Evolutionary conservation across 2,113 vertebrate species (phyloP).

Genomic region (Eira barbara): DNA sequence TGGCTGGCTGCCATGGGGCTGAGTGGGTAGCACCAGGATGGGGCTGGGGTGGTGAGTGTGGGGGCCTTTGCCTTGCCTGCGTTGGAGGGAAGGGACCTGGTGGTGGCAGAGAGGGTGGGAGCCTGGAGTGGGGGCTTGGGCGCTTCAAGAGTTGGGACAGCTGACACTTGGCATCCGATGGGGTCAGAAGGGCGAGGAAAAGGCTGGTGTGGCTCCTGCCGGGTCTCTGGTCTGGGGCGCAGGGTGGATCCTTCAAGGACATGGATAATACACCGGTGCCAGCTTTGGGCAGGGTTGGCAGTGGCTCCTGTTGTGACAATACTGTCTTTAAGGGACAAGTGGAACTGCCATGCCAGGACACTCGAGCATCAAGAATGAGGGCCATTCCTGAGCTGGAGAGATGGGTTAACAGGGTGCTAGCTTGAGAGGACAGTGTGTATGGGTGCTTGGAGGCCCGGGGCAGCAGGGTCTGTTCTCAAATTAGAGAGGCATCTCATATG

Average conservation of each 20-base stretch:
- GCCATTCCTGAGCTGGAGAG: background rate
- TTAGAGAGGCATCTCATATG: background rate
- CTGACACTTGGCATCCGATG: background rate
- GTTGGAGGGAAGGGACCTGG: background rate
- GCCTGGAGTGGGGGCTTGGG: background rate
- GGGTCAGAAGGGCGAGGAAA: background rate
- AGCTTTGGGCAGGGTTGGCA: background rate
- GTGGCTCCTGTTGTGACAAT: background rate
- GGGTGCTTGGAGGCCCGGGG: background rate
- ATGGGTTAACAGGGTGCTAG: background rate
- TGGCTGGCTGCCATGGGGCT: background rate
- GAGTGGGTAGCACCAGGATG: background rate
- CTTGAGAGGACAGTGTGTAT: accelerated
- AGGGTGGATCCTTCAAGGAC: background rate
- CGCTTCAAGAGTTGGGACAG: accelerated
- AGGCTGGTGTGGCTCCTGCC: background rate
- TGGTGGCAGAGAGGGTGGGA: background rate
- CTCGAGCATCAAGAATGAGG: background rate
- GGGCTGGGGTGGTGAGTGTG: too few relatives aligned
- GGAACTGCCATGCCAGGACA: background rate
- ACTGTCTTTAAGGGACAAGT: background rate
- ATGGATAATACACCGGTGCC: background rate
- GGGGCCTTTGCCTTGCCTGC: background rate
- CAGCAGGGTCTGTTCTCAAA: background rate
- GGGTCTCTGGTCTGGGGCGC: background rate